phyloP scores from a whole-genome alignment of 2,888 invertebrate species.

The Julus scanicus region DNA sequence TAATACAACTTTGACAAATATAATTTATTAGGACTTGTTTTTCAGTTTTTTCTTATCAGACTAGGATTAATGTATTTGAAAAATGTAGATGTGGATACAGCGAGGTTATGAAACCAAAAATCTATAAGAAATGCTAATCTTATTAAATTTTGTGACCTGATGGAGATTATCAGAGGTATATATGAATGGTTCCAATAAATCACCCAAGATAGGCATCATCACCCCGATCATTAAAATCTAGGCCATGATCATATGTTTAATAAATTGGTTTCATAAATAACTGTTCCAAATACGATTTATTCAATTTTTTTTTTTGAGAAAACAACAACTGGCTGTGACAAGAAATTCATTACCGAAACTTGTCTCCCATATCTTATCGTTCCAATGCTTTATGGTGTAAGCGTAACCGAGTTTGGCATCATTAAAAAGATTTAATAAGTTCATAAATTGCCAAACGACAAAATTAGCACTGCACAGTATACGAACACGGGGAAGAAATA shows the following conservation, averaged over 20 bases:
- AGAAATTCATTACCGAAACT: neutral
- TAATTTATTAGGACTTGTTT: no score
- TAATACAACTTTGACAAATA: no score
- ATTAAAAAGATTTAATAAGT: constrained; percentile 33
- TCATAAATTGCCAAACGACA: neutral
- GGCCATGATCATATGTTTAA: neutral
- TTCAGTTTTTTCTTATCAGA: no score
- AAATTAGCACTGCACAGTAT: neutral
- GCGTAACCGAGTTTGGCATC: neutral
- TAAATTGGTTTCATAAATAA: neutral
- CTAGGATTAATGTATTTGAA: no score
- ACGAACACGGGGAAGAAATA: neutral
- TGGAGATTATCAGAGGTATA: no score
- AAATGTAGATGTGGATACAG: no score
- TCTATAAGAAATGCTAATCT: no score
- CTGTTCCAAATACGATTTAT: neutral
- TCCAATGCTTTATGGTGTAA: neutral
- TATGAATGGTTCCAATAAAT: no score
- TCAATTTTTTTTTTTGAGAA: neutral
- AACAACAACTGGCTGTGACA: neutral
- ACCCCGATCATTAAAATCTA: neutral
- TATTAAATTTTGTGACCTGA: no score
- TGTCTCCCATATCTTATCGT: constrained; percentile 10
- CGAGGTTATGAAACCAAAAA: no score
- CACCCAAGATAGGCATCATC: neutral